A percentile compares a stretch with the other conserved stretches of the same genome.
Evolutionary conservation across 2,113 vertebrate species (phyloP).

Genomic region (Mionectes macconnelli): DNA sequence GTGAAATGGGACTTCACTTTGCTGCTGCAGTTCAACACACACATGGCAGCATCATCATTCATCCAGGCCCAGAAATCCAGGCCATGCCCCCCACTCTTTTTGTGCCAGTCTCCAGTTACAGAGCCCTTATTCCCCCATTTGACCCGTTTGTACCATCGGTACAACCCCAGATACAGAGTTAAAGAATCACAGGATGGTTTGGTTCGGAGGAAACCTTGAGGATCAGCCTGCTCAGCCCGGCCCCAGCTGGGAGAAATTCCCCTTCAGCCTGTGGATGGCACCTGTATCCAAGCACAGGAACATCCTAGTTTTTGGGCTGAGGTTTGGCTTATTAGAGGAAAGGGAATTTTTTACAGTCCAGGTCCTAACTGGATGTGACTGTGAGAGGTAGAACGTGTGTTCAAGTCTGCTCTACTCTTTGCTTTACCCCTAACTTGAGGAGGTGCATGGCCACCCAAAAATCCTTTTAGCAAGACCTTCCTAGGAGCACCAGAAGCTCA

Average conservation of each 20-base stretch:
- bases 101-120: rapidly evolving
- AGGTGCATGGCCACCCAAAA: rapidly evolving
- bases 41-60: too few relatives aligned
- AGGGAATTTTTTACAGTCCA: background rate
- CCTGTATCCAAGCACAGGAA: background rate
- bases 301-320: background rate
- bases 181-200: background rate
- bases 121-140: background rate
- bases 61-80: background rate
- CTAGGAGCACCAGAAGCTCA: background rate
- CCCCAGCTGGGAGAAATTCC: background rate
- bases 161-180: background rate
- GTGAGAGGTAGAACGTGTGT: rapidly evolving
- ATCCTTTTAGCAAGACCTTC: background rate
- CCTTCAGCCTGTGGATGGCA: background rate
- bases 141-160: background rate
- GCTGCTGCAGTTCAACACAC: background rate
- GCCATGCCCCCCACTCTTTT: rapidly evolving
- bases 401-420: background rate
- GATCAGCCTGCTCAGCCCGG: background rate
- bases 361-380: background rate
- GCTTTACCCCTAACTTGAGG: background rate
- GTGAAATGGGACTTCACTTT: background rate
- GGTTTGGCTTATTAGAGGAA: background rate
- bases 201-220: background rate